Evolutionary conservation across 2,888 invertebrate genomes (phyloP).

Genomic region (Myathropa florea): DNA sequence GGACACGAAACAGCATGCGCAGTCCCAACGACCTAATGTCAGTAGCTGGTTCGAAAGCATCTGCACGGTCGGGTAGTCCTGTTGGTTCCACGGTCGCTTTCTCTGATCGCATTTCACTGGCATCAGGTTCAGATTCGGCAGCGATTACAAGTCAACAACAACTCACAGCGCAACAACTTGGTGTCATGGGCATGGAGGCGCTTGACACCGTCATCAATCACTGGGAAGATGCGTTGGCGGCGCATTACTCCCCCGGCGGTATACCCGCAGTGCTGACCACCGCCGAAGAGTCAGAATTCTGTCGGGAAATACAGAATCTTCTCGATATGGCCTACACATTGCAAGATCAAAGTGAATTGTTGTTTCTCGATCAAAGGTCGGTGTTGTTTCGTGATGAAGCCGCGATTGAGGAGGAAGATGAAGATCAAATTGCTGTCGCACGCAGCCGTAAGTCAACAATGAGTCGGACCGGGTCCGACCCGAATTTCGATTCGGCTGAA

Average conservation of each 20-base stretch:
- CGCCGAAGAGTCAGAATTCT: slow-evolving; percentile 92
- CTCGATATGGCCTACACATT: slow-evolving; percentile 92
- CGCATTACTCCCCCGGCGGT: slow-evolving; percentile 84
- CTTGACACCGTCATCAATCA: slow-evolving; percentile 94
- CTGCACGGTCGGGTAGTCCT: slow-evolving; percentile 83
- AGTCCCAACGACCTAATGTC: slow-evolving; percentile 88
- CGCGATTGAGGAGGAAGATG: slow-evolving; percentile 81
- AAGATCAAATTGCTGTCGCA: slow-evolving; percentile 72
- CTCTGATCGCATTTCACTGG: slow-evolving; percentile 86
- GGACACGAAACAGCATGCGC: slow-evolving; percentile 83
- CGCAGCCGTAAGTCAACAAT: slow-evolving; percentile 76
- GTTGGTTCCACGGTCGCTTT: slow-evolving; percentile 83
- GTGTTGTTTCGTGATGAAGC: slow-evolving; percentile 91
- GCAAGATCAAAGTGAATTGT: slow-evolving; percentile 92
- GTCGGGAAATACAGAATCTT: slow-evolving; percentile 89
- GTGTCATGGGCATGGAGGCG: slow-evolving; percentile 96
- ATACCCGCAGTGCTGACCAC: slow-evolving; percentile 86
- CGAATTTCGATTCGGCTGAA: slow-evolving; percentile 93
- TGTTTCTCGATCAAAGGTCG: slow-evolving; percentile 93
- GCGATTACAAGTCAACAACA: slow-evolving; percentile 82
- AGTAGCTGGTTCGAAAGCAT: slow-evolving; percentile 85
- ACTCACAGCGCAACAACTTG: slow-evolving; percentile 92
- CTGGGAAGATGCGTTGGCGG: slow-evolving; percentile 96
- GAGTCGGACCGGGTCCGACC: slow-evolving; percentile 80
- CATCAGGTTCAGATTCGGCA: slow-evolving; percentile 85